Conservation (phyloP, 2,113 vertebrate species). For the Delphinapterus leucas region DNA sequence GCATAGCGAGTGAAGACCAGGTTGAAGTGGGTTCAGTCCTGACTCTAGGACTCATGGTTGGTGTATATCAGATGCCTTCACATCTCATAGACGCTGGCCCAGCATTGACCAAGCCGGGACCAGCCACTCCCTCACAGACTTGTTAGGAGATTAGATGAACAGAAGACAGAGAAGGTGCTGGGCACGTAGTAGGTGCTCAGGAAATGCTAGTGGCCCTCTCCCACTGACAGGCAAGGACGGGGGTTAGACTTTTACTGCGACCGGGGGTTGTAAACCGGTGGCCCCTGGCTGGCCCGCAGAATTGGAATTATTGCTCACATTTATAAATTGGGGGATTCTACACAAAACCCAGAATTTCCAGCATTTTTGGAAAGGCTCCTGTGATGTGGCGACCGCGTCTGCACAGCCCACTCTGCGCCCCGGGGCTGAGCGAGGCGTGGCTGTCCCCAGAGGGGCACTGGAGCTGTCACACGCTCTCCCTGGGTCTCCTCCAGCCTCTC, state of each 20-base stretch:
- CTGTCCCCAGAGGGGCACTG: accelerated
- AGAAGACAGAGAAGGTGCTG: accelerated
- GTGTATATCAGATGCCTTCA: accelerated
- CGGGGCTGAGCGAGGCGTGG: neutral
- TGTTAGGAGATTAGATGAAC: neutral
- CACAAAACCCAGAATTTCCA: accelerated
- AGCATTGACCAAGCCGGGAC: neutral
- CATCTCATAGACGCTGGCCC: accelerated
- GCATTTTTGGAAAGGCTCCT: neutral
- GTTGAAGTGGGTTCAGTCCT: neutral
- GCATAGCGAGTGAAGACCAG: neutral
- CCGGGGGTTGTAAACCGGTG: accelerated
- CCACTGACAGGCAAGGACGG: accelerated
- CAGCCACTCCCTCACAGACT: neutral
- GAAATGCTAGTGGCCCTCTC: accelerated
- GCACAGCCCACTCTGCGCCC: accelerated
- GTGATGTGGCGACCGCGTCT: accelerated
- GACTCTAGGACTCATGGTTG: neutral
- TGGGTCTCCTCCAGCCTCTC: neutral
- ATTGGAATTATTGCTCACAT: neutral
- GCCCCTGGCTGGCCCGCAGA: neutral
- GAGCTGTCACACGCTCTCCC: accelerated
- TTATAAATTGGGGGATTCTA: neutral
- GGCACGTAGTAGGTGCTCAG: neutral
- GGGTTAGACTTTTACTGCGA: accelerated